These are phyloP conservation scores for Mormyrops attenuatus DNA, from an alignment of 2,797 vertebrate genomes.

Conservation along the genomic window DNA sequence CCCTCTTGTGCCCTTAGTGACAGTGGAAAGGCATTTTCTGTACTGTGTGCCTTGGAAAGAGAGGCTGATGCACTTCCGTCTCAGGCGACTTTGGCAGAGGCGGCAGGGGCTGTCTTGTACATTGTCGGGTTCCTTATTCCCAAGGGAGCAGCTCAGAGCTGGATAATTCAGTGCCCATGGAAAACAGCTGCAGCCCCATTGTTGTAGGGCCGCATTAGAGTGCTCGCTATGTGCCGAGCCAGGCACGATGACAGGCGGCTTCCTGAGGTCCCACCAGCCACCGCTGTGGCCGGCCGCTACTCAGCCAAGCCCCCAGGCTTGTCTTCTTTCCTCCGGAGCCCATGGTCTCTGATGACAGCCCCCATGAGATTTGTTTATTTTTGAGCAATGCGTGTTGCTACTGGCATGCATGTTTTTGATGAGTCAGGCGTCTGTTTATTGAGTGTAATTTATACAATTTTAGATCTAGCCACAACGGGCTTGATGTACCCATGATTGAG, in stretches of 20 bases:
- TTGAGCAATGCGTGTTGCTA: neutral
- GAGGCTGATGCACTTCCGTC: neutral
- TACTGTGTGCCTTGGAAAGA: neutral
- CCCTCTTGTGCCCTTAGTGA: neutral
- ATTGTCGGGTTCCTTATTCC: neutral
- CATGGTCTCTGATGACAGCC: neutral
- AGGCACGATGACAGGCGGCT: constrained; percentile 4
- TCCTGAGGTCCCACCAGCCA: neutral
- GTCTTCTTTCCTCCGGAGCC: neutral
- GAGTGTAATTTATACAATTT: neutral
- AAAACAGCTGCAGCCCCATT: constrained; percentile 8
- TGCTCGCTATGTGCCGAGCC: neutral
- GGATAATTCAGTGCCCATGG: constrained; percentile 10
- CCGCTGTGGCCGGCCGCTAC: neutral
- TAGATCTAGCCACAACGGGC: neutral
- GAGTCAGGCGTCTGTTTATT: neutral
- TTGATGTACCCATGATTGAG: neutral
- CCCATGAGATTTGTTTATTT: neutral
- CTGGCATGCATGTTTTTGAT: neutral
- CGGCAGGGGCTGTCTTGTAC: constrained; percentile 6
- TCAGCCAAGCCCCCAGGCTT: neutral
- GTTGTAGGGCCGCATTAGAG: neutral
- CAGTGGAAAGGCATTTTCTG: constrained; percentile 4
- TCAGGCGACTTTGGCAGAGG: neutral
- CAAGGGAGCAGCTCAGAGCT: neutral